These are phyloP conservation scores for Hypselothyrea guttata DNA, from an alignment of 2,888 invertebrate genomes.

Conservation along the genomic window DNA sequence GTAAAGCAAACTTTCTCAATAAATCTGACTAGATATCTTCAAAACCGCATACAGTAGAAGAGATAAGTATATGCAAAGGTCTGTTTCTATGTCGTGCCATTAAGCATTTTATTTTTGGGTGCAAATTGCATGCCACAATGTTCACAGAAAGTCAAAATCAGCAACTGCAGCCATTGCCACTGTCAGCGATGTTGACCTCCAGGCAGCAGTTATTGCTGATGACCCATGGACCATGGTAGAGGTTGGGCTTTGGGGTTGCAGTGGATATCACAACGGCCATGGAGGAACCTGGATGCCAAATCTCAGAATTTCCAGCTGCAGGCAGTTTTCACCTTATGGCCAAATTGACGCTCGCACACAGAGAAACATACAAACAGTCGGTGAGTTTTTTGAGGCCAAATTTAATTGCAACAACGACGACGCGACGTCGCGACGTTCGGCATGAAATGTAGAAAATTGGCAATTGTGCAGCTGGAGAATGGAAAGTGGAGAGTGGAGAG, in stretches of 20 bases:
- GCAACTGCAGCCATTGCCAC: neutral
- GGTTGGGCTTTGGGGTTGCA: neutral
- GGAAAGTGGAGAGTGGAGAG: slow-evolving; percentile 13
- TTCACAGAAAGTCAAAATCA: slow-evolving; percentile 23
- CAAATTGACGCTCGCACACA: slow-evolving; percentile 33
- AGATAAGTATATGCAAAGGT: neutral
- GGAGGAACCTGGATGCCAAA: slow-evolving; percentile 18
- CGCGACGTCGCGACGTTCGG: slow-evolving; percentile 36
- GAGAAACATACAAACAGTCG: slow-evolving; percentile 21
- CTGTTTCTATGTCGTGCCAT: neutral
- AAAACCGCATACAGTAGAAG: too few relatives aligned
- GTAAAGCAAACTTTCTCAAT: neutral
- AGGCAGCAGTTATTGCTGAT: slow-evolving; percentile 24
- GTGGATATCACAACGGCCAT: neutral
- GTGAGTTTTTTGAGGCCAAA: slow-evolving; percentile 66
- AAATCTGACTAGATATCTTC: neutral
- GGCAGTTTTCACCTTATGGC: slow-evolving; percentile 53
- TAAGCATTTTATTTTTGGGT: too few relatives aligned
- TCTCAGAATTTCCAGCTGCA: slow-evolving; percentile 40
- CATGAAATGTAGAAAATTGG: slow-evolving; percentile 64
- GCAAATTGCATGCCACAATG: slow-evolving; percentile 32
- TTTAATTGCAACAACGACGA: slow-evolving; percentile 65
- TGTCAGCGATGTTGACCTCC: slow-evolving; percentile 36
- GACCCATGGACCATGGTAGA: slow-evolving; percentile 25
- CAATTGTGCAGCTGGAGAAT: slow-evolving; percentile 42